Evolutionary conservation across 2,888 invertebrate species (phyloP), one percentile per base, ranked within the genome.

Genomic region (Polylopha cassiicola): DNA sequence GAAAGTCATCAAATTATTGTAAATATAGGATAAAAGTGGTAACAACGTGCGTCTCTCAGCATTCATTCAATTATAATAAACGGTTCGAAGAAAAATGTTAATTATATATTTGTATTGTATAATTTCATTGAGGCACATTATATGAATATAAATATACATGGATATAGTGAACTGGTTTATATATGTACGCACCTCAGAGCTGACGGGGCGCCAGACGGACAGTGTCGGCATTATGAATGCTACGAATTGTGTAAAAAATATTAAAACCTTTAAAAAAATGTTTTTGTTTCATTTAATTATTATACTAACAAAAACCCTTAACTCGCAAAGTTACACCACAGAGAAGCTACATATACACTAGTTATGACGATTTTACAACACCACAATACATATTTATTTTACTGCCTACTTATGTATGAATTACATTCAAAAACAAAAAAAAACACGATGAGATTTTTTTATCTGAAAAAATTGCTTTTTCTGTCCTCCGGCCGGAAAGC

Each of bases 191-290:
- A 59, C 47, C 48, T 41, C 39, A 44, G 47, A 61, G 81, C 80
- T 76, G 84, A 63, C 73, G 68, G 65, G 69, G 67, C 70, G 70
- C 50, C 66, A 58, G 72, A 61, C 62, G 68, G 63, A 63, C 73
- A 67, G 73, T 81, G 85, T 81, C 84, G 78, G 86, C 86, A 86
- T 86, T 86, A 84, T 85, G 80, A 86, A 86, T 86, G 86, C 86
- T 86, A 85, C 85, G 71, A 84, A 86, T 86, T 86, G 86, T 86
- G 86, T 86, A 86, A 86, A 86, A 86, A 86, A 86, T 80, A 86
- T 86, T 86, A 86, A 86, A 86, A 86, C 73, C 71, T 76, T 73
- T 79, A 86, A 86, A 84, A 84, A 78, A 73, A 61, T 32, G 50
- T 15, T 51, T 47, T 75, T 64, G 77, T 85, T 84, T 86, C 55